Evolutionary conservation across 2,113 vertebrate species (phyloP), one percentile per base, ranked within the genome.

Genomic region (Mesoclemmys tuberculata): DNA sequence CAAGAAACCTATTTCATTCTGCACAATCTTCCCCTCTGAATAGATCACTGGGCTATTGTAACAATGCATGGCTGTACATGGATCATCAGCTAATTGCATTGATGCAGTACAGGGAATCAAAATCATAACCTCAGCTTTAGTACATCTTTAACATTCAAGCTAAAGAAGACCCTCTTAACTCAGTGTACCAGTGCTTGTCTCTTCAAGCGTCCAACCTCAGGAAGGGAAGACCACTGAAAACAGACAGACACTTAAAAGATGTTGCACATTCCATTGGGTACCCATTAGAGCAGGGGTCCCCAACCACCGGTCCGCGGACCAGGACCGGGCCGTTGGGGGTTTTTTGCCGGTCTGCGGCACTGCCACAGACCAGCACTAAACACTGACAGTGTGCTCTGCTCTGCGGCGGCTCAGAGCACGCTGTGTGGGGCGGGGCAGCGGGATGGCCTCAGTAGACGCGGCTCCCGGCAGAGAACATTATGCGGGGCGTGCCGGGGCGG

Each of bases 171-270:
- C 38, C 51, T 35, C 79, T 44, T 49, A 29, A 27, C 38, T 46
- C 74, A 61, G 0, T 1, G 21, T 0, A 1, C 1, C 1, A 0
- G 0, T 10, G 46, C 48, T 80, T 31, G n/a, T 83, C 22, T 64
- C 61, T 19, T 58, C 1, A 1, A 75, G 48, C 83, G 87, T 87
- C 77, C 48, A 1, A 46, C 35, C 22, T 1, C 61, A 16, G 35
- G 61, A 64, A n/a, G 61, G 31, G 14, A n/a, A 64, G 35, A 18
- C 16, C 31, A 64, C 18, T 31, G 61, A n/a, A 64, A 64, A 64
- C 61, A 64, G 27, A 31, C 11, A 29, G 29, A 18, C 16, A 18
- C 29, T n/a, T 64, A 64, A 8, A 19, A 64, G 16, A 16, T 64
- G 6, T 9, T 64, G 31, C 61, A 64, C 31, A n/a, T 64, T 64